Conservation (phyloP, 1,140 invertebrate species). For the Pseudomyrmex concolor region DNA sequence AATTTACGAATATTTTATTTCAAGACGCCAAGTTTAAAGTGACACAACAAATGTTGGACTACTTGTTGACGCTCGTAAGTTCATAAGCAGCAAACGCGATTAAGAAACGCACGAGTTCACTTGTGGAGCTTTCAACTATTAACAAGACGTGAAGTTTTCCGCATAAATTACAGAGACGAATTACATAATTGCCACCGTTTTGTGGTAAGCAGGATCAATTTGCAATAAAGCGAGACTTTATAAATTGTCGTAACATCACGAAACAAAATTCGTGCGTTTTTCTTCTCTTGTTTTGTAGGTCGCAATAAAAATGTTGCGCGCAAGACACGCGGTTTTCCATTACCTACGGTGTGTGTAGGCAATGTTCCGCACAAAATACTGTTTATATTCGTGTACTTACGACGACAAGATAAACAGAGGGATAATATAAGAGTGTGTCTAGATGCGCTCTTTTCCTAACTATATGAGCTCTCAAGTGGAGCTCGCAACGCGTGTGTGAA, state of each 20-base stretch:
- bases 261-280: not conserved
- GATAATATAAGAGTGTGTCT: conserved; percentile 24
- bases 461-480: not conserved
- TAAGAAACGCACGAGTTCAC: conserved; percentile 29
- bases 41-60: not conserved
- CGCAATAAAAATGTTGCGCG: conserved; percentile 17
- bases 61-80: conserved; percentile 25
- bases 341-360: not conserved
- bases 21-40: conserved; percentile 10
- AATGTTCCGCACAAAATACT: conserved; percentile 30
- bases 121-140: conserved; percentile 29
- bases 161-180: conserved; percentile 44
- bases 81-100: conserved; percentile 29
- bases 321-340: conserved; percentile 4
- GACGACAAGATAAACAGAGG: conserved; percentile 20
- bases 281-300: not conserved
- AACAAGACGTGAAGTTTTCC: conserved; percentile 24
- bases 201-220: conserved; percentile 14
- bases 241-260: not conserved
- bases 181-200: conserved; percentile 35
- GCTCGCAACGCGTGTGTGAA: not conserved
- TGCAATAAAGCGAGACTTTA: not conserved
- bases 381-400: conserved; percentile 41
- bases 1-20: conserved; percentile 23
- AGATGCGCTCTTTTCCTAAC: conserved; percentile 2